These are phyloP conservation scores for Malacoraja senta DNA, from an alignment of 2,797 vertebrate species.

Conservation along the genomic window DNA sequence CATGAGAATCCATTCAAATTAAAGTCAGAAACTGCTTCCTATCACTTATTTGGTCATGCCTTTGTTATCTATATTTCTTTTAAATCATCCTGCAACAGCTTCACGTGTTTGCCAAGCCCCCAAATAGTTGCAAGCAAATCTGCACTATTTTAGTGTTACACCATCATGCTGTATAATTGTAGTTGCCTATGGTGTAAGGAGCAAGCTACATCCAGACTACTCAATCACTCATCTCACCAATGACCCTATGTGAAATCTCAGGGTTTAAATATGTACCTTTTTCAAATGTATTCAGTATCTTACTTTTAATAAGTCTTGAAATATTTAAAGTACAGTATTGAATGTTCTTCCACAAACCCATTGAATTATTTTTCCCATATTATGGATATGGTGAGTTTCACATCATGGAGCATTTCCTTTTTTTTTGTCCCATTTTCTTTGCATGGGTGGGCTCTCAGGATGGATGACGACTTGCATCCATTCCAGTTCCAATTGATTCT, in stretches of 20 bases:
- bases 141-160: not conserved
- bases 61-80: not conserved
- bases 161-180: not conserved
- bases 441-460: not conserved
- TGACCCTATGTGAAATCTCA: too few species aligned
- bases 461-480: too few species aligned
- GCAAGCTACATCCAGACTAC: too few species aligned
- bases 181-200: not conserved
- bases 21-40: not conserved
- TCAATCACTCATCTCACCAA: too few species aligned
- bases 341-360: not conserved
- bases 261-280: not conserved
- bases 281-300: not conserved
- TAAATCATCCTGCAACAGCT: not conserved
- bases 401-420: not conserved
- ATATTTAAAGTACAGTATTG: not conserved
- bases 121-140: not conserved
- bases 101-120: not conserved
- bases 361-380: not conserved
- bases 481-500: too few species aligned
- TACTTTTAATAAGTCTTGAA: not conserved
- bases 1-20: not conserved
- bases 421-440: not conserved
- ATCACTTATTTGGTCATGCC: not conserved
- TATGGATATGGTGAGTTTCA: not conserved